Evolutionary conservation across 2,888 invertebrate genomes (phyloP), one percentile per base, ranked within the genome.

Genomic region (Hybos culiciformis): DNA sequence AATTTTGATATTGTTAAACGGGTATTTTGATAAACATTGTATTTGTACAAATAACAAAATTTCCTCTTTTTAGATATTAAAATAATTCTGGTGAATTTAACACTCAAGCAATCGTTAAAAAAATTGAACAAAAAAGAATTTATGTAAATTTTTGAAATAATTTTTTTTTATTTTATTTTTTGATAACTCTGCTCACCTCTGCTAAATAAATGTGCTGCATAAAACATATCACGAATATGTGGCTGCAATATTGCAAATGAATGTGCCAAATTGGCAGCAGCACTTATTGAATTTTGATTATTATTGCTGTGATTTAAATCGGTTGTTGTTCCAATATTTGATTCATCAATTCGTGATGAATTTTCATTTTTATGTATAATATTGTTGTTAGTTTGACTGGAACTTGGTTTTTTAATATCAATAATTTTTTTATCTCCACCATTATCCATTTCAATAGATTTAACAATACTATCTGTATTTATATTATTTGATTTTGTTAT

Each of bases 201-300:
- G 52, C 61, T 61, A 54, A 77, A 69, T 60, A 77, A 68, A 67
- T 74, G 76, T 53, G 77, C 74, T 49, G 75, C 74, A 54, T 77
- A 67, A 68, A 77, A 71, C 70, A 77, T 72, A 61, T 77, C 75
- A 66, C 73, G 73, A 56, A 76, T 69, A 59, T 75, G 74, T 44
- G 70, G 70, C 55, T 71, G 60, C 57, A 70, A 65, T 50, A 73
- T 66, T 44, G 72, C 68, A 54, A 63, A 64, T 42, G 64, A 62
- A 50, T 63, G 62, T 56, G 68, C 60, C 56, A 69, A 59, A 66
- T 63, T 56, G 52, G 59, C 58, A 48, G 58, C 57, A 53, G 61
- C 54, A 44, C 54, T 56, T 43, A n/a, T n/a, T n/a, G n/a, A n/a
- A n/a, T n/a, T n/a, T 39, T 26, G 46, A 26, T 19, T 21, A 5